These are phyloP conservation scores for Drosophila santomea DNA, from an alignment of 1,140 invertebrate species.

Conservation along the genomic window DNA sequence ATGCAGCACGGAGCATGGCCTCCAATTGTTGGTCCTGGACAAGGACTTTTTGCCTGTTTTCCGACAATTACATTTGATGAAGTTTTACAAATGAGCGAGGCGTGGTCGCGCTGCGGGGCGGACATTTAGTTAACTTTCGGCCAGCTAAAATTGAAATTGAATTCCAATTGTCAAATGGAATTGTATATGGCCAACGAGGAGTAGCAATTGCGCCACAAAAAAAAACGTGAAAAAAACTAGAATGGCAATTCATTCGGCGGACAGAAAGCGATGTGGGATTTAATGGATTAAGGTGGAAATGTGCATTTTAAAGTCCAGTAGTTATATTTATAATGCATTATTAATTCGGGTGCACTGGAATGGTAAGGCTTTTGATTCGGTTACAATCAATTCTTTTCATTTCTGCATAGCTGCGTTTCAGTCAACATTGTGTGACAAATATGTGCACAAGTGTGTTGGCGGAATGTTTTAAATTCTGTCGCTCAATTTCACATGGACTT, in stretches of 20 bases:
- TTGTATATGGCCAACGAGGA: constrained; percentile 28
- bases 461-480: not conserved
- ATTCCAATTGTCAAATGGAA: constrained; percentile 60
- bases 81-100: constrained; percentile 56
- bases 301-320: not conserved
- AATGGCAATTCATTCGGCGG: constrained; percentile 20
- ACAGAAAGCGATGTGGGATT: not conserved
- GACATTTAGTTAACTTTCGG: constrained; percentile 54
- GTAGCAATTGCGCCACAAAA: not conserved
- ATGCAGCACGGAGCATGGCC: constrained; percentile 63
- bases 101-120: constrained; percentile 43
- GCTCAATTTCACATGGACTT: not conserved
- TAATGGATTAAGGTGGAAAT: constrained; percentile 18
- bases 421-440: not conserved
- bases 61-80: constrained; percentile 57
- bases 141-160: constrained; percentile 52
- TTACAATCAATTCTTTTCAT: constrained; percentile 1
- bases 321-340: constrained; percentile 11
- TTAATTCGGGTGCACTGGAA: constrained; percentile 10
- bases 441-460: not conserved
- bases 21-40: constrained; percentile 73
- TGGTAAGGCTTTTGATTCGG: not conserved
- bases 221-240: constrained; percentile 4
- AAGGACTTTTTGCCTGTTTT: constrained; percentile 61
- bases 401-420: not conserved